Base-by-base conservation (phyloP, 2,888 invertebrate species). In the Morpho helenor region DNA sequence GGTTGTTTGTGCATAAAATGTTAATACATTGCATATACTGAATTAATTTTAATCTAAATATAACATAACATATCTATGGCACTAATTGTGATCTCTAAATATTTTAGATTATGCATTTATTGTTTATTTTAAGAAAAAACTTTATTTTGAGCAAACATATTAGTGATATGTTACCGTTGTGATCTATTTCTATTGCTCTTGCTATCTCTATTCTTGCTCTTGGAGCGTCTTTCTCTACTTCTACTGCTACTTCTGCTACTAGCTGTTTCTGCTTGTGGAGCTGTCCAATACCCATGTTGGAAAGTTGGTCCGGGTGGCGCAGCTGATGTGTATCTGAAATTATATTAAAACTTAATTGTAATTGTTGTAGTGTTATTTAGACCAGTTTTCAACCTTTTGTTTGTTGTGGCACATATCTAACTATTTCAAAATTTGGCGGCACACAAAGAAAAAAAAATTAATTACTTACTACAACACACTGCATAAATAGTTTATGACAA, bases 201-300 rank as follows among this genome's bases (percentile, higher is more conserved):
- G 52, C 75, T 71, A 10, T 90, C 88, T 56, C 83, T 74, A 72
- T 74, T 88, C 75, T 84, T 89, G 79, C 82, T 89, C 72, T 82
- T 92, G 62, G 82, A 86, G 52, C 85, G 71, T 22, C 82, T 70
- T 52, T 84, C 85, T 46, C 84, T 71, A 57, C 71, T 76, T 22
- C 79, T 69, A 59, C 75, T 82, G 56, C 68, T 71, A 66, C 72
- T 72, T 8, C 74, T 69, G 55, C 69, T 63, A 31, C 65, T 61
- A 7, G 73, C 68, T 4, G 72, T 67, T 10, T 82, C 68, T 7
- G 52, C 56, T 61, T 83, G 86, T 0, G 85, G 74, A 0, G 87
- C 88, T 0, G 89, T 90, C 89, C 89, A 89, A 69, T 91, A 90
- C 7, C 87, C 89, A 64, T 87, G 88, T 66, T 89, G 89, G 73